Conservation (phyloP, 2,797 vertebrate genomes). For the Erpetoichthys calabaricus region DNA sequence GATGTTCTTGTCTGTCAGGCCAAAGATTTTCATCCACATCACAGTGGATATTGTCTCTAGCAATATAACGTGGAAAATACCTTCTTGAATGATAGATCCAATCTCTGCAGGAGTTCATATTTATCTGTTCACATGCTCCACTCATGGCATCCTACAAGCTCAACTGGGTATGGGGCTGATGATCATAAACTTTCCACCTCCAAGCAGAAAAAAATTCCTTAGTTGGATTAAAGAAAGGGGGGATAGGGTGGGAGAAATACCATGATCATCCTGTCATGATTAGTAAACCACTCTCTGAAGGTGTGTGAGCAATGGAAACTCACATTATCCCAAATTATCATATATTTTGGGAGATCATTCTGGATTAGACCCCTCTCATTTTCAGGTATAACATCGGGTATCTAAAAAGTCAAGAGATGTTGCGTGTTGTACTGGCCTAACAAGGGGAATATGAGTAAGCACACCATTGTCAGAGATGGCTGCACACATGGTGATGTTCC, state of each 20-base stretch:
- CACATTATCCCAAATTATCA: constrained; percentile 16
- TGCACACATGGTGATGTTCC: constrained; percentile 10
- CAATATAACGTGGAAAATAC: no score
- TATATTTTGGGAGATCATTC: constrained; percentile 12
- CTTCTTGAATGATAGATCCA: no score
- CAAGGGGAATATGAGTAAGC: constrained; percentile 7
- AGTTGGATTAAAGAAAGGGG: constrained; percentile 8
- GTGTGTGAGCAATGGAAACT: constrained; percentile 12
- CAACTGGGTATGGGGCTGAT: constrained; percentile 6
- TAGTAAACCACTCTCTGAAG: constrained; percentile 12
- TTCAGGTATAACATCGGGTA: constrained; percentile 11
- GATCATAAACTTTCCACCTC: constrained; percentile 8
- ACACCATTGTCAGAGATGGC: constrained; percentile 9
- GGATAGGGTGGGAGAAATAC: constrained; percentile 8
- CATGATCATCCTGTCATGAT: constrained; percentile 5
- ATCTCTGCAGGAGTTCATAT: no score
- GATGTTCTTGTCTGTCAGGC: no score
- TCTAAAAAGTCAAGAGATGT: constrained; percentile 13
- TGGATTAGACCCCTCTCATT: constrained; percentile 11
- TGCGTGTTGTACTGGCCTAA: constrained; percentile 9
- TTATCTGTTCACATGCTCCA: not conserved
- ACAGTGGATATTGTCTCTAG: no score
- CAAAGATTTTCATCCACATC: no score
- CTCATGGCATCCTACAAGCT: not conserved
- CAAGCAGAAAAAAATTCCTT: constrained; percentile 8